A percentile compares a stretch with the other conserved stretches of the same genome.
Conservation (phyloP, 2,888 invertebrate species). For the Pammene fasciana region DNA sequence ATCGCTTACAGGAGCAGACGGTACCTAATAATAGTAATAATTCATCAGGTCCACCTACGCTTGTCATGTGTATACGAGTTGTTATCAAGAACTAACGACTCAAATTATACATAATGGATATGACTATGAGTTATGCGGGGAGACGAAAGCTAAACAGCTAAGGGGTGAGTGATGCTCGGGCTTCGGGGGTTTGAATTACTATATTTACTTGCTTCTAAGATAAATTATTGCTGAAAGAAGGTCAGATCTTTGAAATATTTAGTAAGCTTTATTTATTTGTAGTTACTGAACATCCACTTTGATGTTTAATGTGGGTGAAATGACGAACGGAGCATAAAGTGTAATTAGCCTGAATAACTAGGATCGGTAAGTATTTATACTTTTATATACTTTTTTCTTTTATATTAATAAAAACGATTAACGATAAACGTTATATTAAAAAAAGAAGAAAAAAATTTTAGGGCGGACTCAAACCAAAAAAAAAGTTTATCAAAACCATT, state of each 20-base stretch:
- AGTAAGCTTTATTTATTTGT: background rate
- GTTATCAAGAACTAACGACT: background rate
- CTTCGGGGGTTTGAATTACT: background rate
- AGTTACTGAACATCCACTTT: background rate
- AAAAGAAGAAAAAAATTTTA: too few species aligned
- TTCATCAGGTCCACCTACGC: background rate
- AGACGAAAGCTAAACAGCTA: conserved; percentile 3
- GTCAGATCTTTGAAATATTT: background rate
- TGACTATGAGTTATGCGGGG: background rate
- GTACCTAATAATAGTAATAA: background rate
- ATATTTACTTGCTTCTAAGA: background rate
- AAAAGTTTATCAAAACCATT: too few species aligned
- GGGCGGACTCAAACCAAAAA: too few species aligned
- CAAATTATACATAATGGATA: background rate
- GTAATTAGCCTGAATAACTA: too few species aligned
- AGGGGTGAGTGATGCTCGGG: background rate
- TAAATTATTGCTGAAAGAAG: background rate
- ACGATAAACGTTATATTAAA: too few species aligned
- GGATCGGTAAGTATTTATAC: too few species aligned
- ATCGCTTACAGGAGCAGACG: background rate
- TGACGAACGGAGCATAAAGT: background rate
- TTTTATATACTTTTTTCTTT: too few species aligned
- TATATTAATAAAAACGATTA: too few species aligned
- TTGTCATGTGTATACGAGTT: background rate
- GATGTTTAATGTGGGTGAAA: background rate